Evolutionary conservation across 2,888 invertebrate genomes (phyloP).

Genomic region (Netelia inedita): DNA sequence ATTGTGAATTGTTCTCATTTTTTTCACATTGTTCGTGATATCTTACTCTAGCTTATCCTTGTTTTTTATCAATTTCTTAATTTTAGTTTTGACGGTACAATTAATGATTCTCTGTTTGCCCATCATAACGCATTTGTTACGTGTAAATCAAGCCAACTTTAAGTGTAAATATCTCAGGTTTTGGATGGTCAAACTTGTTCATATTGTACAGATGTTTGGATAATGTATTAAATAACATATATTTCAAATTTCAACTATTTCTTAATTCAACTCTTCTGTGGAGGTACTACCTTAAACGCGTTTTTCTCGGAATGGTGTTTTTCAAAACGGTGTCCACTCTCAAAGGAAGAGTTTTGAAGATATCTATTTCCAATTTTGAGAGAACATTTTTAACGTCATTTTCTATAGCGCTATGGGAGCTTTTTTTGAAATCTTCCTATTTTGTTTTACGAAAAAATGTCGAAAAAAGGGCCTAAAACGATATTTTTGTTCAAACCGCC

Average conservation of each 20-base stretch:
- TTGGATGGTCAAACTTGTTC: neutral
- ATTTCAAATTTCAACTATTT: neutral
- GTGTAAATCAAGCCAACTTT: neutral
- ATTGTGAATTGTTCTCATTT: slow-evolving; percentile 15
- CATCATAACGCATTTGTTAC: neutral
- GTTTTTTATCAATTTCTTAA: slow-evolving; percentile 27
- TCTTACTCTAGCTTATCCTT: slow-evolving; percentile 5
- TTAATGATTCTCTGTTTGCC: slow-evolving; percentile 1
- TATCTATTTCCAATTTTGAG: too few species aligned
- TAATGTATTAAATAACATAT: neutral
- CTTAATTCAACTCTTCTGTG: neutral
- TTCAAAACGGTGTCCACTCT: too few species aligned
- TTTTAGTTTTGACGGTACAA: slow-evolving; percentile 28
- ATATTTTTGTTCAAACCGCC: too few species aligned
- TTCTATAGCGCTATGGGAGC: too few species aligned
- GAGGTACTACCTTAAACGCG: neutral
- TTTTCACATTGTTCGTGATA: slow-evolving; percentile 19
- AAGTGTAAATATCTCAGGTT: neutral
- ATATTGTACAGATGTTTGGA: neutral
- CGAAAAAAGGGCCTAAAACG: too few species aligned
- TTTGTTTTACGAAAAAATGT: too few species aligned
- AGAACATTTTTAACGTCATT: too few species aligned
- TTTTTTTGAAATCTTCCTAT: too few species aligned
- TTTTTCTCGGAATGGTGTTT: too few species aligned
- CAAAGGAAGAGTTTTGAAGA: too few species aligned